Evolutionary conservation across 2,113 vertebrate genomes (phyloP).

Genomic region (Hiodon alosoides): DNA sequence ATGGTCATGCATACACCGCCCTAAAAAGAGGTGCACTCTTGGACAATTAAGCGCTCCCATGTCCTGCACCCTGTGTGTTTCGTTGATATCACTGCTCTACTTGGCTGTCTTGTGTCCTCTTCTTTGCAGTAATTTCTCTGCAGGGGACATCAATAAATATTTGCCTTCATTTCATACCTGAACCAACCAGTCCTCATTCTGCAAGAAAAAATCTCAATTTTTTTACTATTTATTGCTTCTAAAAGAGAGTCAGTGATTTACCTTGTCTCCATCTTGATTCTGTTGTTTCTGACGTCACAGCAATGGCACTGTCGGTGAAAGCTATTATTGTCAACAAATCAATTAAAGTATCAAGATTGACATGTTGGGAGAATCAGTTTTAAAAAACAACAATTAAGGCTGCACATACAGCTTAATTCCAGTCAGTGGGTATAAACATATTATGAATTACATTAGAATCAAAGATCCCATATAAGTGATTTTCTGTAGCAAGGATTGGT

Average conservation of each 20-base stretch:
- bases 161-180: slow-evolving; percentile 11
- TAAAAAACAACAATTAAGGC: slow-evolving; percentile 6
- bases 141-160: slow-evolving; percentile 16
- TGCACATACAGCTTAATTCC: background rate
- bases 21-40: slow-evolving; percentile 2
- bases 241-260: background rate
- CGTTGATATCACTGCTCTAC: background rate
- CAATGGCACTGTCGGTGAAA: background rate
- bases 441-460: background rate
- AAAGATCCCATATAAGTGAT: background rate
- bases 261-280: background rate
- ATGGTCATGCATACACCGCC: slow-evolving; percentile 3
- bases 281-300: background rate
- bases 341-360: background rate
- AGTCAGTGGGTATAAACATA: background rate
- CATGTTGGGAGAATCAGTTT: background rate
- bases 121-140: slow-evolving; percentile 9
- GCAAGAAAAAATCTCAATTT: background rate
- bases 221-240: no score
- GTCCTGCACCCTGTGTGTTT: background rate
- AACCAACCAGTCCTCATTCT: background rate
- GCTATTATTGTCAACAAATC: background rate
- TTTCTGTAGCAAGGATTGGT: no score
- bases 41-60: slow-evolving; percentile 8
- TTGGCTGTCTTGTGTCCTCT: slow-evolving; percentile 17